A percentile compares a stretch with the other conserved stretches of the same genome.
phyloP scores from a whole-genome alignment of 1,140 invertebrate species.

The Hycleus cichorii region DNA sequence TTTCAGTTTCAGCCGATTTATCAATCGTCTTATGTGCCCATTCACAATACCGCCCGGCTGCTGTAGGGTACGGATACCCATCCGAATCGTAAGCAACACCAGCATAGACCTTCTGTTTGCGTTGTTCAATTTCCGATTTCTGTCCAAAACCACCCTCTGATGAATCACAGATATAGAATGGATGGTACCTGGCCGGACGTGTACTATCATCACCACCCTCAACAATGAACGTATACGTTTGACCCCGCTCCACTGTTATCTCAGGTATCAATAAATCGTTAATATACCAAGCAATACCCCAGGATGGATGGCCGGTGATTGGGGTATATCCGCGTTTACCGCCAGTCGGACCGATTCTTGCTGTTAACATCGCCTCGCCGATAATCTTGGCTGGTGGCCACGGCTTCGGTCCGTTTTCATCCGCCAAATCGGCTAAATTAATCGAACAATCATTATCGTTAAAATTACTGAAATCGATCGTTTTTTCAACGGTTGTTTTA shows the following conservation, averaged over 20 bases:
- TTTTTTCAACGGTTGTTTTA: constrained; percentile 58
- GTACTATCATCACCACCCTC: constrained; percentile 68
- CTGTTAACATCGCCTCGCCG: constrained; percentile 55
- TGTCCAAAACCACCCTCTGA: constrained; percentile 76
- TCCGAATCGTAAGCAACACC: constrained; percentile 69
- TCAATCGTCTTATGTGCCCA: constrained; percentile 68
- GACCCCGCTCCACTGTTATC: constrained; percentile 78
- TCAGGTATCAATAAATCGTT: constrained; percentile 87
- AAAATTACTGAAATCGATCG: constrained; percentile 59
- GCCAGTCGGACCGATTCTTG: constrained; percentile 75
- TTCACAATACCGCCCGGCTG: constrained; percentile 67
- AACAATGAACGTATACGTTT: constrained; percentile 81
- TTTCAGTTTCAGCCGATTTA: constrained; percentile 53
- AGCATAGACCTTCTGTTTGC: constrained; percentile 65
- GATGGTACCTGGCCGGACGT: constrained; percentile 73
- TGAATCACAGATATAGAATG: constrained; percentile 87
- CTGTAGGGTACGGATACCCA: constrained; percentile 70
- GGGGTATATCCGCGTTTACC: constrained; percentile 70
- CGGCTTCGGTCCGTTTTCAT: constrained; percentile 49
- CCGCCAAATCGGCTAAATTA: constrained; percentile 42
- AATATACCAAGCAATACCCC: constrained; percentile 91
- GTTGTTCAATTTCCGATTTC: constrained; percentile 60
- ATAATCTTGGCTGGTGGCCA: constrained; percentile 59
- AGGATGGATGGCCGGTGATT: constrained; percentile 72
- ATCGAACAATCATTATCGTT: constrained; percentile 35